Base-by-base conservation (phyloP, 2,797 vertebrate species). In the Catamblyrhynchus diadema region DNA sequence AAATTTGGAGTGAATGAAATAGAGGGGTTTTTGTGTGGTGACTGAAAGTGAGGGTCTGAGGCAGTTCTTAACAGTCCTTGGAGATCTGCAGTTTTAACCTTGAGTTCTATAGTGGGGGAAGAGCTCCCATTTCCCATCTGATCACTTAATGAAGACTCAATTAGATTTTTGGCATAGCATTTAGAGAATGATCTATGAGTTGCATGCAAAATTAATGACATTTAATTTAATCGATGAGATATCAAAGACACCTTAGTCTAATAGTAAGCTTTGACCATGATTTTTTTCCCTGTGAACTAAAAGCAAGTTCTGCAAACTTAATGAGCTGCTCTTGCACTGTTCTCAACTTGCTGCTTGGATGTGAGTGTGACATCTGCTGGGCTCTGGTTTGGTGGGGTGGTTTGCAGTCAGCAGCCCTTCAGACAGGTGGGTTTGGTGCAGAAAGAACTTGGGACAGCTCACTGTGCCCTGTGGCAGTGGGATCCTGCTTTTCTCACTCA, bases 71-170 rank as follows among this genome's bases (percentile, higher is more conserved):
- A 21, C 22, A 62, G 25, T 51, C 72, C 79, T 48, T 51, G 65
- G 56, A 17, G 48, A 77, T 86, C 86, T 85, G 74, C 48, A 64
- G 67, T 24, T 95, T 95, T 93, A 90, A 93, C 92, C 93, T 95
- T 92, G 91, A 78, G 42, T 74, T 62, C 67, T 37, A 0, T 30
- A 25, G 59, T 17, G 44, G 56, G 77, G 51, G 70, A 72, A 57
- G 91, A 87, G 51, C 87, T 91, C 82, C 65, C 41, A 6, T 91
- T 94, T 94, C 91, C 91, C 56, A 42, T 87, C 81, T 82, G 64
- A 92, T 90, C 71, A 10, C 78, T 85, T 95, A 57, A 91, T 75
- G 85, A 96, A 96, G 92, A 84, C 89, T 93, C 73, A 93, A 45
- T 96, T 95, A 87, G 56, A 37, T 62, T 92, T 95, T 74, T 93